phyloP scores from a whole-genome alignment of 2,113 vertebrate species.

The Sapayoa aenigma region DNA sequence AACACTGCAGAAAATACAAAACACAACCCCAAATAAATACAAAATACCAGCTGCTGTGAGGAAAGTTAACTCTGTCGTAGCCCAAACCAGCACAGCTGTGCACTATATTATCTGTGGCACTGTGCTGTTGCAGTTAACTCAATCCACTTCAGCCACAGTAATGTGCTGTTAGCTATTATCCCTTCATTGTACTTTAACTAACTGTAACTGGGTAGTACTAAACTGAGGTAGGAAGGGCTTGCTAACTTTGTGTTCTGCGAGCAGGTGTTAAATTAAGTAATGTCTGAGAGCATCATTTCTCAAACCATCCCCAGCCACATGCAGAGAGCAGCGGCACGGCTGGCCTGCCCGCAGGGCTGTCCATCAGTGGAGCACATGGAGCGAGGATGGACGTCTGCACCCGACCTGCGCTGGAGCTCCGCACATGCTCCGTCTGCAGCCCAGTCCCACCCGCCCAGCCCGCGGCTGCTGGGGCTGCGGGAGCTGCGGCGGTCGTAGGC shows the following conservation, averaged over 20 bases:
- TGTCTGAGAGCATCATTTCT: not conserved
- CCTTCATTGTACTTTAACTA: not conserved
- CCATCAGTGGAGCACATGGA: not conserved
- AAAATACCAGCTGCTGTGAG: not conserved
- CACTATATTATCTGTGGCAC: not conserved
- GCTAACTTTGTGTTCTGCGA: not conserved
- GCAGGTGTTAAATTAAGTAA: not conserved
- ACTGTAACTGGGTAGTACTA: no score
- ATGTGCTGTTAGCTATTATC: not conserved
- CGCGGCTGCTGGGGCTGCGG: slow-evolving; percentile 8
- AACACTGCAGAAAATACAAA: not conserved
- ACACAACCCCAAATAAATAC: no score
- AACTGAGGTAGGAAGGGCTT: not conserved
- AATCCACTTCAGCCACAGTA: not conserved
- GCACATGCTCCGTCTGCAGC: slow-evolving; percentile 80
- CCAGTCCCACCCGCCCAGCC: slow-evolving; percentile 58
- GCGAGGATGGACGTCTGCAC: not conserved
- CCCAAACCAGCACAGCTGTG: not conserved
- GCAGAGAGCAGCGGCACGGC: not conserved
- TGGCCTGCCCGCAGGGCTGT: not conserved
- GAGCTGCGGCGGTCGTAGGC: slow-evolving; percentile 11
- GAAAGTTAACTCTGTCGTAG: not conserved
- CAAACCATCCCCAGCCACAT: not conserved
- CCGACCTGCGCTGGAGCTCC: slow-evolving; percentile 40
- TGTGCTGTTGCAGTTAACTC: not conserved